These are phyloP conservation scores for Eolophus roseicapilla DNA, from an alignment of 2,113 vertebrate species.

Conservation along the genomic window DNA sequence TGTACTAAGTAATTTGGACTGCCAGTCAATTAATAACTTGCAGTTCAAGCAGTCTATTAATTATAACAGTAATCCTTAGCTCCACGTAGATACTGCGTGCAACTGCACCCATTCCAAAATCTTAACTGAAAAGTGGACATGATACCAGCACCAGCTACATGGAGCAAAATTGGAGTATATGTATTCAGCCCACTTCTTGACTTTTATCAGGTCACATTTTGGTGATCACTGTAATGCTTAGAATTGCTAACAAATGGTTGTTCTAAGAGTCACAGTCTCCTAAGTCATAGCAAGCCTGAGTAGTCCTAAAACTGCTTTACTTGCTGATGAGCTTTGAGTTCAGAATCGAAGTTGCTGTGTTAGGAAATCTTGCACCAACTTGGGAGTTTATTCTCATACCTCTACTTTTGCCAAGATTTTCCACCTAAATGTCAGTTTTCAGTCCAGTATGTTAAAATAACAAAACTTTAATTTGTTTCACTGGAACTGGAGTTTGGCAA, in stretches of 20 bases:
- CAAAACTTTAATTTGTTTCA: background rate
- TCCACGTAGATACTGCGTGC: background rate
- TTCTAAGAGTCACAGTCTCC: background rate
- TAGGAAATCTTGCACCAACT: background rate
- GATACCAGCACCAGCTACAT: background rate
- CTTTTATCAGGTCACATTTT: background rate
- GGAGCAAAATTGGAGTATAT: background rate
- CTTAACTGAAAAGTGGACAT: background rate
- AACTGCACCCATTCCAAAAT: background rate
- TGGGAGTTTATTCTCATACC: background rate
- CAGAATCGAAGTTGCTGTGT: background rate
- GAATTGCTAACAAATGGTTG: background rate
- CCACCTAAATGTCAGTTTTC: background rate
- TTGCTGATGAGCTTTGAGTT: background rate
- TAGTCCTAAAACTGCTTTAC: background rate
- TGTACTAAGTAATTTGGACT: background rate
- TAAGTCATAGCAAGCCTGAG: background rate
- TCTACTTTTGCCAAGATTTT: background rate
- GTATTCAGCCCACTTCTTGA: background rate
- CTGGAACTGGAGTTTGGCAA: background rate
- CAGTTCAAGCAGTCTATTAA: background rate
- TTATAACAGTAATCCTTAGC: background rate
- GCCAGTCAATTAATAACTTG: background rate
- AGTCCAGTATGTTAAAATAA: background rate
- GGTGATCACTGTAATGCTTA: background rate